A percentile compares a stretch with the other conserved stretches of the same genome.
Evolutionary conservation across 2,113 vertebrate genomes (phyloP).

Genomic region (Anhinga rufa): DNA sequence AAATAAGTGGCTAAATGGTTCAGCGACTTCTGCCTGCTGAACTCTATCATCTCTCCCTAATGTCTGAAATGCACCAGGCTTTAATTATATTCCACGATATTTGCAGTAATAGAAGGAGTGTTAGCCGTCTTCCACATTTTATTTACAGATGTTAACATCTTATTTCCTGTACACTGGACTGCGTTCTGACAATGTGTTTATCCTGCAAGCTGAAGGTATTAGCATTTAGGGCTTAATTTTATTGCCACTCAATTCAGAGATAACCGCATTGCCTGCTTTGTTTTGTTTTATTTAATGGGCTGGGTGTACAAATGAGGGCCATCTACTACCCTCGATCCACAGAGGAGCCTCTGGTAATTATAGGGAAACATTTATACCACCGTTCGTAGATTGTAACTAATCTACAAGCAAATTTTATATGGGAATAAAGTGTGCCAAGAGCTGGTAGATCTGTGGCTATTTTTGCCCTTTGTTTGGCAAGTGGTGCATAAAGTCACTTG

Average conservation of each 20-base stretch:
- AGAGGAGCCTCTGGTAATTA: not conserved
- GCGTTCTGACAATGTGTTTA: not conserved
- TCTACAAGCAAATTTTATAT: not conserved
- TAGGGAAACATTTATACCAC: not conserved
- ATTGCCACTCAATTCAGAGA: not conserved
- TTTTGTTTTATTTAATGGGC: not conserved
- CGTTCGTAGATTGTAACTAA: not conserved
- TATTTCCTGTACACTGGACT: not conserved
- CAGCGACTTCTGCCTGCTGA: not conserved
- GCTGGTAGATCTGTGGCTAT: not conserved
- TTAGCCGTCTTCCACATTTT: not conserved
- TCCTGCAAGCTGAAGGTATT: conserved; percentile 6
- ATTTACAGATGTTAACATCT: not conserved
- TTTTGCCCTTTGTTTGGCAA: not conserved
- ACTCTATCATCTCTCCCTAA: not conserved
- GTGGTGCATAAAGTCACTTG: not conserved
- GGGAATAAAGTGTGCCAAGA: not conserved
- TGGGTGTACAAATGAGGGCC: not conserved
- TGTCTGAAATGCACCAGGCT: not conserved
- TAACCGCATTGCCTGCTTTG: not conserved
- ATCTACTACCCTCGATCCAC: not conserved
- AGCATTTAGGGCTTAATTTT: conserved; percentile 18
- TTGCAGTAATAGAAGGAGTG: not conserved
- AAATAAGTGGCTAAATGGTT: not conserved
- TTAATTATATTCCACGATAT: not conserved